Conservation (phyloP, 2,888 invertebrate genomes). For the Hirtodrosophila alboralis region DNA sequence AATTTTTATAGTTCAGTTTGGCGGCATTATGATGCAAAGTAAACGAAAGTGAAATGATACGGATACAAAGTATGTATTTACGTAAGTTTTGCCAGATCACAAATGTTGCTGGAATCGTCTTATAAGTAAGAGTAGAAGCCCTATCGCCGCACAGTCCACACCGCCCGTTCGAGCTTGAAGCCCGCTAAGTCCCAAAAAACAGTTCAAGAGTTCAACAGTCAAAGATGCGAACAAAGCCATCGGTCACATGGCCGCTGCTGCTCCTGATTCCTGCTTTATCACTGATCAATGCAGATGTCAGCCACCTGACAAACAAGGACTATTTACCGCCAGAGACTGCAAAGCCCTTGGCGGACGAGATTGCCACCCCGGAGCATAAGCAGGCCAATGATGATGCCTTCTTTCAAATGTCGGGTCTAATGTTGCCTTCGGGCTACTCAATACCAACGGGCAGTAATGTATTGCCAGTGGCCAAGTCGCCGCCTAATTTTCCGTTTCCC, state of each 20-base stretch:
- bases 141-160: conserved; percentile 50
- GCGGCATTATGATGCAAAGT: conserved; percentile 65
- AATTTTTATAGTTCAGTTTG: conserved; percentile 60
- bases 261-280: conserved; percentile 17
- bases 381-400: conserved; percentile 40
- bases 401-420: conserved; percentile 49
- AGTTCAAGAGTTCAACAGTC: background rate
- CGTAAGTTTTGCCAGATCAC: conserved; percentile 44
- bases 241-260: conserved; percentile 23
- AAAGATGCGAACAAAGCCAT: conserved; percentile 33
- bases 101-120: conserved; percentile 32
- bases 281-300: conserved; percentile 28
- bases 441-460: conserved; percentile 55
- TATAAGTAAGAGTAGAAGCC: conserved; percentile 68
- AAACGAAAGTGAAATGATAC: conserved; percentile 66
- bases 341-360: conserved; percentile 24
- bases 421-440: conserved; percentile 56
- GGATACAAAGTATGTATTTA: conserved; percentile 37
- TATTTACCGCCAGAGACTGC: conserved; percentile 27
- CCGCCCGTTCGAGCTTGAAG: conserved; percentile 36
- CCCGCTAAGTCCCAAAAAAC: background rate
- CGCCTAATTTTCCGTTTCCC: conserved; percentile 69
- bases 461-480: conserved; percentile 27
- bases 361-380: background rate
- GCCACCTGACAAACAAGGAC: conserved; percentile 38